phyloP scores from a whole-genome alignment of 2,113 vertebrate species.

The Mustela nigripes region DNA sequence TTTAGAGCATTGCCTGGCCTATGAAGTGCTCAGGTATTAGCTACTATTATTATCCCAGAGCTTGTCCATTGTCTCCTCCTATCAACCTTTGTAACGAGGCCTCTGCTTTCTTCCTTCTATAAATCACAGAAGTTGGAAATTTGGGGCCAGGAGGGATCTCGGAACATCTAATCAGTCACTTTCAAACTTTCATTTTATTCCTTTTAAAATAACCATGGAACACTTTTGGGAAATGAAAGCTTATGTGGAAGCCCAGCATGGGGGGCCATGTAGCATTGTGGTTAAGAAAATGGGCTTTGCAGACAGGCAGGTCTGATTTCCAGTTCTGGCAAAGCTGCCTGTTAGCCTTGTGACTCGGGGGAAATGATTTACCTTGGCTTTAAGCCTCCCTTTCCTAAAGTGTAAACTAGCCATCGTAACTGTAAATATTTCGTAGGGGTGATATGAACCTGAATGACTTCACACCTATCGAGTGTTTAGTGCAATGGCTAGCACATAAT shows the following conservation, averaged over 20 bases:
- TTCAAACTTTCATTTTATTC: constrained; percentile 70
- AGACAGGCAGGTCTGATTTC: constrained; percentile 58
- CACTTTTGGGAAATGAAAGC: constrained; percentile 73
- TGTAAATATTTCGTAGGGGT: constrained; percentile 73
- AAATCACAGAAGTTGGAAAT: constrained; percentile 31
- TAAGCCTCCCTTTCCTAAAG: constrained; percentile 25
- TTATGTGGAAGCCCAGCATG: constrained; percentile 53
- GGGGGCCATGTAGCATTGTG: background rate
- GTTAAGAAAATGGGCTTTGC: constrained; percentile 63
- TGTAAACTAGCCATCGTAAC: background rate
- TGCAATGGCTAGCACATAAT: constrained; percentile 24
- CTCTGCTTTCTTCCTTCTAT: constrained; percentile 18
- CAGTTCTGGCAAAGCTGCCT: constrained; percentile 43
- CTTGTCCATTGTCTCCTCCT: background rate
- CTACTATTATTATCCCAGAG: constrained; percentile 48
- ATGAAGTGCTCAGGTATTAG: background rate
- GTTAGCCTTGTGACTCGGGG: constrained; percentile 60
- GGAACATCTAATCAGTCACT: constrained; percentile 71
- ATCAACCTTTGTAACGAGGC: background rate
- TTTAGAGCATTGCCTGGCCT: background rate
- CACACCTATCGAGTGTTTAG: constrained; percentile 57
- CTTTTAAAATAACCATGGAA: constrained; percentile 67
- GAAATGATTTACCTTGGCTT: constrained; percentile 64
- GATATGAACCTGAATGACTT: constrained; percentile 64
- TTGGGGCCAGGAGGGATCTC: constrained; percentile 34